A percentile compares a stretch with the other conserved stretches of the same genome.
phyloP scores from a whole-genome alignment of 2,113 vertebrate genomes.

The Pao palembangensis region DNA sequence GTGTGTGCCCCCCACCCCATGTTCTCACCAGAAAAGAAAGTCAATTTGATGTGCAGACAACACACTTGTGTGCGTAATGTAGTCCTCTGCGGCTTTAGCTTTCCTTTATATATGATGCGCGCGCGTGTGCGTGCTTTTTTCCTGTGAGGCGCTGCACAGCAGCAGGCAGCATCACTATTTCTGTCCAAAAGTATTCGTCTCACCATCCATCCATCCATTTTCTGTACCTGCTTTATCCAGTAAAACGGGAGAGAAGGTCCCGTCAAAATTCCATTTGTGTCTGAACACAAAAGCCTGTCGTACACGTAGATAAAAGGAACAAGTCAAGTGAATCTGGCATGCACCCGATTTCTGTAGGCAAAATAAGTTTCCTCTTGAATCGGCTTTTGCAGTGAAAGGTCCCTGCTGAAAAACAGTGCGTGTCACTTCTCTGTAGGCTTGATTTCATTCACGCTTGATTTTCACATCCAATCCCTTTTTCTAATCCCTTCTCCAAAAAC shows the following conservation, averaged over 20 bases:
- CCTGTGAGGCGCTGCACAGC: constrained; percentile 34
- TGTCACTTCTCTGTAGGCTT: too few species aligned
- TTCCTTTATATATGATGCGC: neutral
- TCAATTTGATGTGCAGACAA: too few species aligned
- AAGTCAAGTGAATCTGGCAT: constrained; percentile 1
- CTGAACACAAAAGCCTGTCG: constrained; percentile 9
- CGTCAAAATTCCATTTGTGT: constrained; percentile 22
- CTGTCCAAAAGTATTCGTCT: constrained; percentile 48
- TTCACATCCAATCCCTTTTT: neutral
- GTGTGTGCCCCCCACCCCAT: too few species aligned
- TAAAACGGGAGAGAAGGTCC: constrained; percentile 22
- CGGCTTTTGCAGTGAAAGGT: neutral
- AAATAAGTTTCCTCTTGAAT: neutral
- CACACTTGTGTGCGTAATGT: too few species aligned
- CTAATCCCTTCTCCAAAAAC: neutral
- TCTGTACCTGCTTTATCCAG: too few species aligned
- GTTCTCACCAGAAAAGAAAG: too few species aligned
- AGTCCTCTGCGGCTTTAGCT: neutral
- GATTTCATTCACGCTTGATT: neutral
- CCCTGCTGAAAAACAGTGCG: neutral
- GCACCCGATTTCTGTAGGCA: neutral
- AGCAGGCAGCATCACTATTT: constrained; percentile 23
- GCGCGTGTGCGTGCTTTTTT: neutral
- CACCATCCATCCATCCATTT: too few species aligned
- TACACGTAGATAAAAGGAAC: constrained; percentile 3